Evolutionary conservation across 2,888 invertebrate species (phyloP).

Genomic region (Lithophane ornitopus): DNA sequence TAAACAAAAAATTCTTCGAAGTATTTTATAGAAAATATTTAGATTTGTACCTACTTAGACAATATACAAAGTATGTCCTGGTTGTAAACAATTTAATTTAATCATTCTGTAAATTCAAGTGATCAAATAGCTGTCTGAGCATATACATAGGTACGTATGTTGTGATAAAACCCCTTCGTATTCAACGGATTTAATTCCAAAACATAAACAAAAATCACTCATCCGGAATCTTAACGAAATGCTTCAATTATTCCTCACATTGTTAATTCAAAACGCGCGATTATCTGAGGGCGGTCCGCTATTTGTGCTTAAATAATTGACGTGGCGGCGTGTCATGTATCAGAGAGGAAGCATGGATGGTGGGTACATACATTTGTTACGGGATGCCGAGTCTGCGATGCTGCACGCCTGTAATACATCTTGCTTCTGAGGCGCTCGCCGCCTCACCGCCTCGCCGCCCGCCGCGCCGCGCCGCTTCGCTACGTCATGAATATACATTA

Average conservation of each 20-base stretch:
- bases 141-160: conserved; percentile 1
- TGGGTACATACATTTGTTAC: conserved; percentile 64
- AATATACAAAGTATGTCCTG: background rate
- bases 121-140: background rate
- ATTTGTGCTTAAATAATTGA: conserved; percentile 64
- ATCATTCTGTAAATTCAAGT: conserved; percentile 2
- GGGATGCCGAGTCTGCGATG: conserved; percentile 58
- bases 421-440: conserved; percentile 64
- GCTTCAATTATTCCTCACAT: conserved; percentile 59
- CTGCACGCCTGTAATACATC: conserved; percentile 69
- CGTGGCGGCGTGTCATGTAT: conserved; percentile 53
- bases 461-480: conserved; percentile 30
- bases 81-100: background rate
- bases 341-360: conserved; percentile 41
- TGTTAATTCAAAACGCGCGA: conserved; percentile 55
- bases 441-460: conserved; percentile 46
- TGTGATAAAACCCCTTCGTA: conserved; percentile 5
- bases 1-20: background rate
- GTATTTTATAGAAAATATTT: background rate
- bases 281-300: conserved; percentile 50
- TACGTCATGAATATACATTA: conserved; percentile 76
- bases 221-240: conserved; percentile 51
- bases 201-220: conserved; percentile 58
- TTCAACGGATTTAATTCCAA: conserved; percentile 36
- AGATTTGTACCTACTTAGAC: background rate